Base-by-base conservation (phyloP, 2,888 invertebrate species). In the Machimus atricapillus region DNA sequence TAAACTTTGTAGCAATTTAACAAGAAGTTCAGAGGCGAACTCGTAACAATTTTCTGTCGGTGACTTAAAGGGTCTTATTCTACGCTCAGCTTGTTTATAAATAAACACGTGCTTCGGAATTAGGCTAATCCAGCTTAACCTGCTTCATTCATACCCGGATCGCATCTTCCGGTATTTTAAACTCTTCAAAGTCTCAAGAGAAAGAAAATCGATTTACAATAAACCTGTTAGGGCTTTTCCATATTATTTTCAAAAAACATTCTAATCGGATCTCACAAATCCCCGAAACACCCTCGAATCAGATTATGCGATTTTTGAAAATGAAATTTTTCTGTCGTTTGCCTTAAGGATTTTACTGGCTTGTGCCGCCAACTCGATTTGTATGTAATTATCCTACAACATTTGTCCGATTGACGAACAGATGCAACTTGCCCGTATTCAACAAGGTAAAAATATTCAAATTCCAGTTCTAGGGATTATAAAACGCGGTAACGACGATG, bases 241-340 rank as follows among this genome's bases (percentile, higher is more conserved):
- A 78, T 23, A 79, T 66, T 27, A 27, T 27, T 46, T 79, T 56
- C 1, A 12, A 52, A 52, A 79, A 79, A 52, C 40, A n/a, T 31
- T 52, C 52, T 79, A 79, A 79, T 79, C 79, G 79, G 79, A 79
- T 79, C 79, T 27, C 16, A n/a, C 16, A 79, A 46, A 79, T 79
- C 79, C 6, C 14, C 12, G 23, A 43, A 78, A 46, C 6, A 78
- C 46, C 43, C 43, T 46, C 37, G 12, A 19, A 37, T 78, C 23
- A 66, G 58, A 58, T 40, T 78, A 37, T 40, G 37, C n/a, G 78
- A 40, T 40, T 78, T 78, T n/a, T 23, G 4, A 8, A 78, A 31
- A 76, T 34, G 12, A 34, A 34, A 34, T 56, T 56, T 56, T 14
- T 9, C n/a, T 76, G 8, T 27, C 8, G 37, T 9, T 31, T 76